These are phyloP conservation scores for Hipparchia sbordonii DNA, from an alignment of 2,888 invertebrate genomes.

Conservation along the genomic window DNA sequence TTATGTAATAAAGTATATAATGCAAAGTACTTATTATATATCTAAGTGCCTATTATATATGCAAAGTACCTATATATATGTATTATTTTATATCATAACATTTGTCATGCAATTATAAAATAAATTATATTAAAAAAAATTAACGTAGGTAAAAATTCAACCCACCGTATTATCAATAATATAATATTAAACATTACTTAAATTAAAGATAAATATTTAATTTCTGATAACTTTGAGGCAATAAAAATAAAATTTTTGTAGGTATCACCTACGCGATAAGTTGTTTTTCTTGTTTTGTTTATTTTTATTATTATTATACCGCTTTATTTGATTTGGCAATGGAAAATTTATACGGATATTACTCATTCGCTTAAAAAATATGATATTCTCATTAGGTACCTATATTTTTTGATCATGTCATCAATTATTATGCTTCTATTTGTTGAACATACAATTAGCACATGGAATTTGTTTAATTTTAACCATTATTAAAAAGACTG, in stretches of 20 bases:
- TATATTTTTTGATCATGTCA: neutral
- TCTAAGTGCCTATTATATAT: too few relatives aligned
- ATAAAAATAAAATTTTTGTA: constrained; percentile 58
- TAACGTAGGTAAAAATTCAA: constrained; percentile 22
- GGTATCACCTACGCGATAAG: constrained; percentile 56
- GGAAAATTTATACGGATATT: constrained; percentile 27
- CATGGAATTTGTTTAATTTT: neutral
- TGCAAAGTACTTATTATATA: too few relatives aligned
- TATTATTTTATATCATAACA: too few relatives aligned
- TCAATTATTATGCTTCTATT: neutral
- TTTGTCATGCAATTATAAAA: too few relatives aligned
- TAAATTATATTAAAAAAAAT: neutral
- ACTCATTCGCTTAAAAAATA: neutral
- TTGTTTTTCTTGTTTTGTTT: constrained; percentile 50
- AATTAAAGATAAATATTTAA: constrained; percentile 71
- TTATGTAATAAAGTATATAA: too few relatives aligned
- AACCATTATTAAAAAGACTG: neutral
- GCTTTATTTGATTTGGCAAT: constrained; percentile 22
- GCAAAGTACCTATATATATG: too few relatives aligned
- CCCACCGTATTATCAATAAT: constrained; percentile 49
- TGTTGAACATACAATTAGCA: neutral
- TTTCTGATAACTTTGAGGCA: constrained; percentile 63
- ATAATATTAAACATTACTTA: constrained; percentile 64
- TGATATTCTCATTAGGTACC: constrained; percentile 3
- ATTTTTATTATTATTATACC: constrained; percentile 43